phyloP scores from a whole-genome alignment of 2,797 vertebrate genomes.

The Yasuhikotakia modesta region DNA sequence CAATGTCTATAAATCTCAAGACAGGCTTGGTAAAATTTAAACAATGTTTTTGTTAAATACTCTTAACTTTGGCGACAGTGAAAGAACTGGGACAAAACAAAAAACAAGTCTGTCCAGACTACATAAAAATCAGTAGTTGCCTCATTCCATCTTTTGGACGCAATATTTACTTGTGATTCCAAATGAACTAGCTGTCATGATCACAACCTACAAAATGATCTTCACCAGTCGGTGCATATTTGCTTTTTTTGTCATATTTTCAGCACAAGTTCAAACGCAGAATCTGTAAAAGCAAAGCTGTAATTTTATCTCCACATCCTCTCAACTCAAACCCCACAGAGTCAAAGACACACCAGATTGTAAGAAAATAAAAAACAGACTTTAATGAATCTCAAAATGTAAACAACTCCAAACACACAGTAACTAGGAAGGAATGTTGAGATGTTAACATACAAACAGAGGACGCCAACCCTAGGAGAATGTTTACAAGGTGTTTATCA shows the following conservation, averaged over 20 bases:
- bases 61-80: background rate
- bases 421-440: slow-evolving; percentile 19
- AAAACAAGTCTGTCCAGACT: background rate
- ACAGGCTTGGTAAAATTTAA: background rate
- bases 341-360: slow-evolving; percentile 3
- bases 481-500: slow-evolving; percentile 52
- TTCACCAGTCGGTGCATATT: background rate
- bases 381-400: slow-evolving; percentile 45
- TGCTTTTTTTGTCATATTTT: background rate
- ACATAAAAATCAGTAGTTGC: background rate
- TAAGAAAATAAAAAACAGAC: slow-evolving; percentile 42
- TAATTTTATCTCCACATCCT: slow-evolving; percentile 2
- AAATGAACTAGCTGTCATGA: slow-evolving; percentile 12
- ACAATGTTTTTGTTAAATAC: background rate
- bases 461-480: slow-evolving; percentile 12
- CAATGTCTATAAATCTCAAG: background rate
- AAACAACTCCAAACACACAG: slow-evolving; percentile 26
- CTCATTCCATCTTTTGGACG: background rate
- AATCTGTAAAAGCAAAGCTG: background rate
- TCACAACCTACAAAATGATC: background rate
- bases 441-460: slow-evolving; percentile 24
- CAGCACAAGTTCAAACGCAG: background rate
- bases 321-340: background rate
- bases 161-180: background rate
- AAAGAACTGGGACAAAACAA: background rate